These are phyloP conservation scores for Ligdia adustata DNA, from an alignment of 2,888 invertebrate genomes.

Conservation along the genomic window DNA sequence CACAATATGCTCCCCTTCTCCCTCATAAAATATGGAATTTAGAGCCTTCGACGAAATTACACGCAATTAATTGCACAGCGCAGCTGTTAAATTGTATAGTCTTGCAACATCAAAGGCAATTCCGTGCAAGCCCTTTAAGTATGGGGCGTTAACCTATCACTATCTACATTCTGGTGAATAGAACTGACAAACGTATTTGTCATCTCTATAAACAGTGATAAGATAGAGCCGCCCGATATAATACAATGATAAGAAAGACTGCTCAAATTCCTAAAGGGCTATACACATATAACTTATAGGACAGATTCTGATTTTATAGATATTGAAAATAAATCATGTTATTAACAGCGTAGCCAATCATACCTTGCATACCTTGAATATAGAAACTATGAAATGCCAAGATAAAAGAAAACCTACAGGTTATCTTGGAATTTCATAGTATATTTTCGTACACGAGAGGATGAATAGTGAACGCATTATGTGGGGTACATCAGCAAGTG, in stretches of 20 bases:
- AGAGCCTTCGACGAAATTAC: constrained; percentile 7
- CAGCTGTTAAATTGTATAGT: constrained; percentile 7
- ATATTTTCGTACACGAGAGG: no score
- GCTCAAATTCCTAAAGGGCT: no score
- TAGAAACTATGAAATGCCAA: no score
- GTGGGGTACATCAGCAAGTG: constrained; percentile 21
- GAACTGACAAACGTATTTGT: constrained; percentile 42
- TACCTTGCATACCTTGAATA: no score
- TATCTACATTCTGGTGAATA: constrained; percentile 37
- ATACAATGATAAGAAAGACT: constrained; percentile 41
- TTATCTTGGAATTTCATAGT: no score
- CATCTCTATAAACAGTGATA: constrained; percentile 46
- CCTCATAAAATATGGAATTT: constrained; percentile 8
- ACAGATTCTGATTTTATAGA: no score
- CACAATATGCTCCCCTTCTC: background rate
- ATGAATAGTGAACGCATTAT: constrained; percentile 4
- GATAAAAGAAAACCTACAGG: no score
- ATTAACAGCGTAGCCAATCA: no score
- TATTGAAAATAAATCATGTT: no score
- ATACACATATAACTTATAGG: no score
- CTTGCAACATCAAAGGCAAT: constrained; percentile 18
- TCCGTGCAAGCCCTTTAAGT: constrained; percentile 18
- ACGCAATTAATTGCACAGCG: constrained; percentile 15
- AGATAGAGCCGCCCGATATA: constrained; percentile 40
- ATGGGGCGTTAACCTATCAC: constrained; percentile 18